phyloP scores from a whole-genome alignment of 2,113 vertebrate genomes.

The Callaeas wilsoni region DNA sequence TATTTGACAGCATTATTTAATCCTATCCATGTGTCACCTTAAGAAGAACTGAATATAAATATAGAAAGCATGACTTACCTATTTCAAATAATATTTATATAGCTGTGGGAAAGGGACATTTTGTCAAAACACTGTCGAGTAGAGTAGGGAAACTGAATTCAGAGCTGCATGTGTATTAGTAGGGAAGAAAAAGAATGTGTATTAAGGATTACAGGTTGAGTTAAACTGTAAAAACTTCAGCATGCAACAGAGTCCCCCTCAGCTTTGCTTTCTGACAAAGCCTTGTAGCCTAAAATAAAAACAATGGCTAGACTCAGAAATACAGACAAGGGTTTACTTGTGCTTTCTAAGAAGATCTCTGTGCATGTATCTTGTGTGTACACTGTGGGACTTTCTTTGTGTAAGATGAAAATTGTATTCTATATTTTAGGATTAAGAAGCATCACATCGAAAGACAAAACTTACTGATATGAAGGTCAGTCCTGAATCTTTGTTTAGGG shows the following conservation, averaged over 20 bases:
- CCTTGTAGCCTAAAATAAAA: background rate
- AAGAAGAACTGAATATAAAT: constrained; percentile 45
- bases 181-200: background rate
- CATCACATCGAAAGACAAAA: background rate
- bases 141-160: background rate
- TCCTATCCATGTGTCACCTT: constrained; percentile 13
- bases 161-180: background rate
- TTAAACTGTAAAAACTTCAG: background rate
- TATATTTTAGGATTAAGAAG: background rate
- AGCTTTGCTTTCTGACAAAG: background rate
- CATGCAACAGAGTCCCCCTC: background rate
- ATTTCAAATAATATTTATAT: constrained; percentile 50
- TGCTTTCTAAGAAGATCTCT: background rate
- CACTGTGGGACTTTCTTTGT: background rate
- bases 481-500: background rate
- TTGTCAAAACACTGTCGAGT: background rate
- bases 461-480: background rate
- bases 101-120: background rate
- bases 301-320: background rate
- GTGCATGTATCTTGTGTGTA: accelerated
- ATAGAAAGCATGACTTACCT: background rate
- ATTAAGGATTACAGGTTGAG: background rate
- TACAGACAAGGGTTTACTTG: background rate
- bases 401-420: background rate
- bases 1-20: constrained; percentile 57